These are phyloP conservation scores for Caenorhabditis virilis DNA, from an alignment of 2,888 invertebrate genomes.

Conservation along the genomic window DNA sequence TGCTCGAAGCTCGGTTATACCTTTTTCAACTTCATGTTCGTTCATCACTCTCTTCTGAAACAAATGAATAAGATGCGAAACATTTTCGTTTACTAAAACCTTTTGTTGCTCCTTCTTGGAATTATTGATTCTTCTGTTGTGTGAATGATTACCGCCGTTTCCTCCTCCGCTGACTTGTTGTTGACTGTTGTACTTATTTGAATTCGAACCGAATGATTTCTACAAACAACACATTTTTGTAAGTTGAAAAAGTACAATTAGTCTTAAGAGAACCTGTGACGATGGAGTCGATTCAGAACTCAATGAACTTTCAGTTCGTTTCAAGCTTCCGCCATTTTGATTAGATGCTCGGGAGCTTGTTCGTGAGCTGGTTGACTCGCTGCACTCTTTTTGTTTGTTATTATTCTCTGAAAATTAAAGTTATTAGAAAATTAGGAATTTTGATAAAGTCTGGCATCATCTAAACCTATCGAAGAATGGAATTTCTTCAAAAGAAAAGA, in stretches of 20 bases:
- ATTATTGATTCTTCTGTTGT: constrained; percentile 31
- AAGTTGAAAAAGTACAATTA: background rate
- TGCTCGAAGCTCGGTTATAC: constrained; percentile 37
- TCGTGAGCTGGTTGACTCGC: constrained; percentile 43
- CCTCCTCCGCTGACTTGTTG: constrained; percentile 19
- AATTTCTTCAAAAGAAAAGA: too few species aligned
- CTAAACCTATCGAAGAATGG: too few species aligned
- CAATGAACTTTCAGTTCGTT: constrained; percentile 47
- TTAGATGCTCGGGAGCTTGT: constrained; percentile 45
- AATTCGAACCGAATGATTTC: constrained; percentile 43
- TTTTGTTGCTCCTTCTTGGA: constrained; percentile 25
- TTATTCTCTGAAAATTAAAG: constrained; percentile 34
- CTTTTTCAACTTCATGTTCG: constrained; percentile 43
- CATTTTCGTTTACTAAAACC: background rate
- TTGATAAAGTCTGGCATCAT: too few species aligned
- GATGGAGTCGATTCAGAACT: constrained; percentile 43
- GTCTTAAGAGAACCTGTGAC: constrained; percentile 30
- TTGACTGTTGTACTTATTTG: constrained; percentile 42
- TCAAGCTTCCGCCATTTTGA: constrained; percentile 32
- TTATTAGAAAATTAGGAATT: background rate
- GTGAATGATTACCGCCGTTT: constrained; percentile 15
- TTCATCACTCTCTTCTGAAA: constrained; percentile 45
- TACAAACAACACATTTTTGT: constrained; percentile 12
- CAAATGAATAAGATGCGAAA: background rate
- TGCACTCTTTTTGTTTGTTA: constrained; percentile 39